Evolutionary conservation across 1,140 invertebrate genomes (phyloP), one percentile per base, ranked within the genome.

Genomic region (Macrotrachela quadricornifera): DNA sequence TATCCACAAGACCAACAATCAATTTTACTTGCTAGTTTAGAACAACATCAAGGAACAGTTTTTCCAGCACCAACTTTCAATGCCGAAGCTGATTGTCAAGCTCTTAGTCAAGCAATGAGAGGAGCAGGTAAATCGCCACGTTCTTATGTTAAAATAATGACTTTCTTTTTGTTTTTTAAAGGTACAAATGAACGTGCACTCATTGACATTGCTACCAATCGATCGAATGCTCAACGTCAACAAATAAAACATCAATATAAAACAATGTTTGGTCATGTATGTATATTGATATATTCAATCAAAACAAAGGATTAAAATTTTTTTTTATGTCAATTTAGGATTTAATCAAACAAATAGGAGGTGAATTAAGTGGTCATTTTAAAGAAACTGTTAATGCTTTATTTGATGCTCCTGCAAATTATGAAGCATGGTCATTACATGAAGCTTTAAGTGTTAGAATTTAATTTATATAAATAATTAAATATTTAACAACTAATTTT

Each of bases 151-250:
- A 30, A 2, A 30, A 30, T 4, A 30, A 30, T 4, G 21, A 30
- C 8, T 30, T 30, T n/a, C n/a, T n/a, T n/a, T n/a, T n/a, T n/a
- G n/a, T 30, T 8, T 30, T 30, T 41, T 41, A 4, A 41, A 41
- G 50, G 50, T 1, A 52, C 50, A 30, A 42, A 52, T 46, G 50
- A 52, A 46, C 39, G 39, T 3, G 38, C 41, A 13, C n/a, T 52
- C 2, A 52, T 45, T 40, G 45, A 47, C 10, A 42, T 45, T 40
- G 38, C 45, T 21, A 21, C n/a, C 11, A 17, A 11, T 39, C 50
- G 45, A 14, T 46, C 42, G 9, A 52, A 52, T 40, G 21, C 12
- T 14, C 43, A 52, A 46, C 50, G 21, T 30, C 50, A 52, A 38
- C 6, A 42, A n/a, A 38, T 52, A 1, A 52, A 52, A 47, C 43